A percentile compares a stretch with the other conserved stretches of the same genome.
phyloP scores from a whole-genome alignment of 2,113 vertebrate species.

The Falcunculus frontatus region DNA sequence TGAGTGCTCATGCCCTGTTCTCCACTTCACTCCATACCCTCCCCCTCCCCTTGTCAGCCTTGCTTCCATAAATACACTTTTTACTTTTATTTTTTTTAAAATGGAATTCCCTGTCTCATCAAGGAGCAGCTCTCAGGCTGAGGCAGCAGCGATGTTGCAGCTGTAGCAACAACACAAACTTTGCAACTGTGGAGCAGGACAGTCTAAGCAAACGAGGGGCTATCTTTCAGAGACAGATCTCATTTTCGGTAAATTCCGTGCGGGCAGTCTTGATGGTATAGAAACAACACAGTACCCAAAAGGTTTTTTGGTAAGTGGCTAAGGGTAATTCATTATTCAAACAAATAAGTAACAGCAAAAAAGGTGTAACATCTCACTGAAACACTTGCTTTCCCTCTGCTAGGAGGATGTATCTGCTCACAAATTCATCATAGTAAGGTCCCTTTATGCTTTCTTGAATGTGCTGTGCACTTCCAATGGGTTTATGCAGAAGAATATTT shows the following conservation, averaged over 20 bases:
- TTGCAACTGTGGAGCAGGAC: neutral
- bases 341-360: neutral
- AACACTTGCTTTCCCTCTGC: neutral
- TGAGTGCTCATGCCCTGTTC: conserved; percentile 60
- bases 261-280: neutral
- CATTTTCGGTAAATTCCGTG: neutral
- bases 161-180: neutral
- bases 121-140: neutral
- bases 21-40: neutral
- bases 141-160: neutral
- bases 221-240: neutral
- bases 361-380: neutral
- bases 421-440: neutral
- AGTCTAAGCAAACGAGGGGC: neutral
- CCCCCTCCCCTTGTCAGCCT: neutral
- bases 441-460: neutral
- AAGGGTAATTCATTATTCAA: neutral
- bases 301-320: neutral
- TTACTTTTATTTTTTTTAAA: neutral
- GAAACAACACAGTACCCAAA: neutral
- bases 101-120: neutral
- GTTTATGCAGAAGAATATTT: neutral
- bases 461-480: neutral
- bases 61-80: conserved; percentile 34
- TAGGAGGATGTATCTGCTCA: neutral